Base-by-base conservation (phyloP, 2,797 vertebrate species). In the Fundulus diaphanus region DNA sequence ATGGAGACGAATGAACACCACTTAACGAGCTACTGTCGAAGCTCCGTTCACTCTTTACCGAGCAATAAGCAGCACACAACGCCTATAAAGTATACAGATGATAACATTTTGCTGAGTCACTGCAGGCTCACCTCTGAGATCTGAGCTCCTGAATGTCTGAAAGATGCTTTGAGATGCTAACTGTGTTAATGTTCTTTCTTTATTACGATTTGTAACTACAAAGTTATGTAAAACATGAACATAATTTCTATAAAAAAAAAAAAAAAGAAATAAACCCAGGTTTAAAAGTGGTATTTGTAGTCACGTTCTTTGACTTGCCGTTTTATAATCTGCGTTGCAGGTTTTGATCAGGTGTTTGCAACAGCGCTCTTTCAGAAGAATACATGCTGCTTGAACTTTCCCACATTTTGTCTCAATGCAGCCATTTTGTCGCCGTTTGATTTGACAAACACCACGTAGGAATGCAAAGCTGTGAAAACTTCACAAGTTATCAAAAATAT, bases 191-290 rank as follows among this genome's bases (percentile, higher is more conserved):
- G 90, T 91, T 89, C 85, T 90, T 89, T 87, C 90, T 93, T 95
- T 93, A 40, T 92, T 93, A 94, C 83, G 5, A 90, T 92, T 93
- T 94, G 91, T 94, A 94, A 94, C 89, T 90, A 88, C 90, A 92
- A 91, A 92, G 83, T 85, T 86, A 90, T 92, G 90, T 91, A 93
- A 93, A 91, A 92, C 93, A 87, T 92, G 84, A 92, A 88, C 91
- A 91, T 95, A 95, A 73, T 95, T 95, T 95, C 93, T 95, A 92
- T 94, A 93, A 73, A 80, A 96, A 95, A 95, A 95, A 95, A 95
- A 94, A 95, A 85, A 57, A 56, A 16, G n/a, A 52, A 70, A 92
- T 59, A 59, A 59, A 59, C 29, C 16, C 86, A 81, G 82, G 91
- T 94, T 93, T 84, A 92, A 94, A 93, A 88, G 92, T 90, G 89